phyloP scores from a whole-genome alignment of 2,888 invertebrate genomes.

The Drosophila rellima region DNA sequence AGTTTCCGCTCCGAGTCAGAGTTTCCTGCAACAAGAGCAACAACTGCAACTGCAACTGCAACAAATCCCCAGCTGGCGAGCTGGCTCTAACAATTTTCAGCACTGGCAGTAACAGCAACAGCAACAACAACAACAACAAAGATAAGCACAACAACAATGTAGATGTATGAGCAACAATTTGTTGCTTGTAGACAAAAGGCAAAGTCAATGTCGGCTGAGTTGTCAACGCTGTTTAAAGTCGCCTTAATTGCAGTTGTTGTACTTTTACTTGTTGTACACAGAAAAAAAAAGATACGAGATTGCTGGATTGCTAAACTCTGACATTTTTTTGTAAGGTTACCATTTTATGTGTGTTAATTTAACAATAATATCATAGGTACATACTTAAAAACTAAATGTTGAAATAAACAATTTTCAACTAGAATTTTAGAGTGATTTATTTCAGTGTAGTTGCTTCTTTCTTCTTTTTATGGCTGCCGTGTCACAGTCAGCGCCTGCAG shows the following conservation, averaged over 20 bases:
- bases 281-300: no score
- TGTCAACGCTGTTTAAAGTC: conserved; percentile 77
- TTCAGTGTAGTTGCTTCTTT: conserved; percentile 26
- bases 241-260: conserved; percentile 75
- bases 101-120: conserved; percentile 16
- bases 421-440: not conserved
- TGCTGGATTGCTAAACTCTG: no score
- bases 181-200: conserved; percentile 65
- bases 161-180: conserved; percentile 71
- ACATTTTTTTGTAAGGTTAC: no score
- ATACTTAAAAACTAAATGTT: no score
- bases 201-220: conserved; percentile 76
- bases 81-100: conserved; percentile 20
- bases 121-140: conserved; percentile 50
- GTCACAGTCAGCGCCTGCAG: conserved; percentile 63
- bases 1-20: conserved; percentile 71
- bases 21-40: conserved; percentile 66
- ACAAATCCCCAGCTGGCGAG: conserved; percentile 17
- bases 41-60: conserved; percentile 39
- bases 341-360: no score
- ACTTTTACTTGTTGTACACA: conserved; percentile 17
- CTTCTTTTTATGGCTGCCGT: conserved; percentile 65
- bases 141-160: conserved; percentile 53
- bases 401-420: no score
- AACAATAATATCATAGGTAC: no score